Base-by-base conservation (phyloP, 2,797 vertebrate genomes). In the Clarias pachynema region DNA sequence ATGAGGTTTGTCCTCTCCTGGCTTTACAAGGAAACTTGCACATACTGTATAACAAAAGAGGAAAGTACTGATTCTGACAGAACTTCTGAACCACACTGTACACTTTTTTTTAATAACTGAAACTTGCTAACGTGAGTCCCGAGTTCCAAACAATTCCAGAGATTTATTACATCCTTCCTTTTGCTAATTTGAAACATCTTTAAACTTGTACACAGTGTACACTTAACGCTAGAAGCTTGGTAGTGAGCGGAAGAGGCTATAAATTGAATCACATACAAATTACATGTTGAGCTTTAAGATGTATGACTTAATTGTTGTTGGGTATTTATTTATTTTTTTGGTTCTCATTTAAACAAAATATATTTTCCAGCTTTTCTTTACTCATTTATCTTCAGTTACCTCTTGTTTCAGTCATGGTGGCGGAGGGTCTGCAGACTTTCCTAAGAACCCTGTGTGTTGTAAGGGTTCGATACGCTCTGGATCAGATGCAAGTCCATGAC, bases 201-300 rank as follows among this genome's bases (percentile, higher is more conserved):
- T 80, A 49, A 65, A 80, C 78, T 79, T 79, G 60, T 79, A 79
- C 77, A 79, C 24, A 79, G 59, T 79, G 77, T 63, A 26, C 34
- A 8, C 34, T 44, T 24, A 9, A 63, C 60, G n/a, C 57, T 26
- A 79, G 59, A 18, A 63, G 24, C 60, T 29, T 79, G 37, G 37
- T 37, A 63, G 12, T 26, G 15, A 63, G 24, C 2, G 4, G 37
- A 63, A 79, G 34, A 63, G 59, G 22, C 59, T 79, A 26, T 26
- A 63, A 49, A 65, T 29, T 29, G 0, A 65, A 79, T 65, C 22
- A 6, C 6, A 20, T 65, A 12, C 78, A 79, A 44, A 49, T 65
- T 44, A 80, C 9, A 29, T 49, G 34, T n/a, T 37, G 57, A 62
- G 34, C 34, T 62, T 79, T 2, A 79, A 40, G 57, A 60, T 37